Evolutionary conservation across 2,888 invertebrate genomes (phyloP), one percentile per base, ranked within the genome.

Genomic region (Asteroscopus sphinx): DNA sequence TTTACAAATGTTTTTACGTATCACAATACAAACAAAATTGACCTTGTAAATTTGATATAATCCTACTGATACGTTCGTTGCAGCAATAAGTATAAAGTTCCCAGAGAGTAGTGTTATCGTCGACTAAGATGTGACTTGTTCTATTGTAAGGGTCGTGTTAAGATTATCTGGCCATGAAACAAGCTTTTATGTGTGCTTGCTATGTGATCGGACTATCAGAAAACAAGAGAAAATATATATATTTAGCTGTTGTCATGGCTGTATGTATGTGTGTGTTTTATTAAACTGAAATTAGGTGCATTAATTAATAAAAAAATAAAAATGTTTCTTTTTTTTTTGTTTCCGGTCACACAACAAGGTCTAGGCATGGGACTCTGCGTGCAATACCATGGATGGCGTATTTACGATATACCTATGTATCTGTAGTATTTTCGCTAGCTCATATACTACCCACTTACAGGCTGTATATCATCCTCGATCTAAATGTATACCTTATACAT

Each of bases 401-500:
- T 66, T 67, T 62, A 56, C 47, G 59, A 61, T 75, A 73, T 57
- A 78, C 66, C 62, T 77, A 75, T 82, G 70, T 86, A 87, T 85
- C 79, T 76, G 86, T 90, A 90, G 88, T 83, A 63, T 78, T 72
- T 77, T 86, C 86, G 86, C 88, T 89, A 89, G 89, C 79, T 67
- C 82, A 73, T 81, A 61, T 68, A 63, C 64, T 65, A 80, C 81
- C 81, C 78, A 81, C 77, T 70, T 79, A 80, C 80, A 83, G 79
- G 76, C 74, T 77, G 70, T 82, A 82, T 85, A 85, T 84, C 82
- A 75, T 64, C 82, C 81, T 81, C 68, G 73, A 80, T 83, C 84
- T 81, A 81, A 85, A 83, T 85, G 83, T 87, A 88, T 87, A 90
- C 85, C 83, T 77, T 86, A 89, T 81, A 80, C 79, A 82, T 87